Evolutionary conservation across 1,140 invertebrate genomes (phyloP).

Genomic region (Leptestheria dahalacensis): DNA sequence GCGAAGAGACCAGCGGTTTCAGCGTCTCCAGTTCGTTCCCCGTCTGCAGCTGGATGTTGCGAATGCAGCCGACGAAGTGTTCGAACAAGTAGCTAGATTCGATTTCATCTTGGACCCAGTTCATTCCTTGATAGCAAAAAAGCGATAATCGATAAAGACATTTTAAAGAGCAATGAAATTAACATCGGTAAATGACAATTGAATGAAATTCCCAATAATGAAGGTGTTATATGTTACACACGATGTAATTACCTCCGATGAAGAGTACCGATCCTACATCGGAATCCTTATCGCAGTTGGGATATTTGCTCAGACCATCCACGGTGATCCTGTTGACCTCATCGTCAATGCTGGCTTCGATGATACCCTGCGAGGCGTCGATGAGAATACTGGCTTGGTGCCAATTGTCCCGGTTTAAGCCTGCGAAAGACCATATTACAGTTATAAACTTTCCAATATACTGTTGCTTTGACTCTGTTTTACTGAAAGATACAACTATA

Average conservation of each 20-base stretch:
- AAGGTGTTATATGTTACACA: too few relatives aligned
- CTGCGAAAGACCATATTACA: too few relatives aligned
- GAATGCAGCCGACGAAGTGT: slow-evolving; percentile 80
- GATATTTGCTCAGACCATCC: slow-evolving; percentile 58
- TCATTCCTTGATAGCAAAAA: slow-evolving; percentile 41
- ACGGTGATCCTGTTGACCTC: slow-evolving; percentile 50
- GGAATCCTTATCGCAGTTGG: slow-evolving; percentile 64
- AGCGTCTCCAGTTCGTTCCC: slow-evolving; percentile 57
- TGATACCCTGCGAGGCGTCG: slow-evolving; percentile 59
- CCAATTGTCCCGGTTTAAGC: slow-evolving; percentile 75
- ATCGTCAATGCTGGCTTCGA: slow-evolving; percentile 69
- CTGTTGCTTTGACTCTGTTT: neutral
- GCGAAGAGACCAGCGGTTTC: slow-evolving; percentile 59
- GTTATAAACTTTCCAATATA: too few relatives aligned
- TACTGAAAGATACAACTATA: slow-evolving; percentile 20
- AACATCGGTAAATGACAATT: slow-evolving; percentile 13
- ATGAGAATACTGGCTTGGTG: slow-evolving; percentile 69
- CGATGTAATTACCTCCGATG: slow-evolving; percentile 53
- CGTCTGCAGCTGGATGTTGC: slow-evolving; percentile 63
- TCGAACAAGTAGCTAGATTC: slow-evolving; percentile 80
- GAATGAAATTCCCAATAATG: too few relatives aligned
- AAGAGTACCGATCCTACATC: slow-evolving; percentile 72
- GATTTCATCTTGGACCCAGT: slow-evolving; percentile 65
- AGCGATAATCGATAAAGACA: slow-evolving; percentile 2
- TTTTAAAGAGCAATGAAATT: slow-evolving; percentile 19